Evolutionary conservation across 2,797 vertebrate species (phyloP).

Genomic region (Phylloscopus collybita): DNA sequence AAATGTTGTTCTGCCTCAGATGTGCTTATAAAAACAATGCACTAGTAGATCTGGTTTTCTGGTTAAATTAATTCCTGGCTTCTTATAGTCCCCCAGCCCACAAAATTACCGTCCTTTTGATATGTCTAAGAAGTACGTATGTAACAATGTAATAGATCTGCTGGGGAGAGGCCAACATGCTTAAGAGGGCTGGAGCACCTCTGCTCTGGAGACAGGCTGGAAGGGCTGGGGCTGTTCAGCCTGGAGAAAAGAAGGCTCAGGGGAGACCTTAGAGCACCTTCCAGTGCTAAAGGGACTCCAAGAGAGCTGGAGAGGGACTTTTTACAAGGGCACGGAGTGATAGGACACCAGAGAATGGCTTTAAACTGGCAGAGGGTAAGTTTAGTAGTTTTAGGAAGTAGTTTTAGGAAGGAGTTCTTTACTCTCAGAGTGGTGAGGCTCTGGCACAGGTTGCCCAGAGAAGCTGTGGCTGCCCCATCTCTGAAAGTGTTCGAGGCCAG

Average conservation of each 20-base stretch:
- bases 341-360: neutral
- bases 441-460: neutral
- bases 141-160: neutral
- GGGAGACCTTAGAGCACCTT: neutral
- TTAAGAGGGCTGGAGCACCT: neutral
- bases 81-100: neutral
- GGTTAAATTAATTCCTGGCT: slow-evolving; percentile 52
- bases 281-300: neutral
- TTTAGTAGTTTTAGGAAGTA: neutral
- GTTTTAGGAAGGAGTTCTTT: neutral
- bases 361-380: neutral
- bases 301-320: neutral
- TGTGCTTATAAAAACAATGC: slow-evolving; percentile 52
- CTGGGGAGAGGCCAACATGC: neutral
- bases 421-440: fast-evolving
- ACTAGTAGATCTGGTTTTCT: slow-evolving; percentile 49
- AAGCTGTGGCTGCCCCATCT: neutral
- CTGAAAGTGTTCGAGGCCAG: neutral
- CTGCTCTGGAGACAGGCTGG: neutral
- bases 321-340: neutral
- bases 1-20: slow-evolving; percentile 36
- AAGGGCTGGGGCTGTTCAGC: neutral
- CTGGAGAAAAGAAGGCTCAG: neutral
- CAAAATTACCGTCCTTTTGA: slow-evolving; percentile 61
- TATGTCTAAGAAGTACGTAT: neutral